Percentiles rank a stretch among this genome's conserved stretches.
Evolutionary conservation across 1,140 invertebrate species (phyloP).

Genomic region (Hylaeus volcanicus): DNA sequence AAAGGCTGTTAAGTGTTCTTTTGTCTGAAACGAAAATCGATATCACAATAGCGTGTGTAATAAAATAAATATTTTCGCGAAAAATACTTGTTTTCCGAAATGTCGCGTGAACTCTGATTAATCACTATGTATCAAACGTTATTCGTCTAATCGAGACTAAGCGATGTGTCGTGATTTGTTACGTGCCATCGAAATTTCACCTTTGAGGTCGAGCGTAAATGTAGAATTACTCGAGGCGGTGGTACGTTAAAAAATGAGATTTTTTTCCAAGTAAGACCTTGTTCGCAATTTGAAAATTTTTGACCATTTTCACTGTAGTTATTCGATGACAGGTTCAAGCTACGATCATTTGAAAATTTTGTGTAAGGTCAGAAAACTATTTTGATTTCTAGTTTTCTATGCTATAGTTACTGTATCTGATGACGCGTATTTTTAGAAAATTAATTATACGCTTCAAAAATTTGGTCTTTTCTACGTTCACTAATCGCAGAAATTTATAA

Average conservation of each 20-base stretch:
- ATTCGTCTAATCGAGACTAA: background rate
- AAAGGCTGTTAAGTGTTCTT: slow-evolving; percentile 15
- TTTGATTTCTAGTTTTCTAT: background rate
- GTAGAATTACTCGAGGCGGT: background rate
- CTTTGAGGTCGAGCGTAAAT: background rate
- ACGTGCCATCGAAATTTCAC: background rate
- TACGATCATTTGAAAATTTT: background rate
- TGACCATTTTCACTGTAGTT: no score
- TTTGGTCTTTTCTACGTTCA: no score
- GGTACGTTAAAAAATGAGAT: background rate
- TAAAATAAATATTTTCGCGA: slow-evolving; percentile 25
- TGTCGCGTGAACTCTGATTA: background rate
- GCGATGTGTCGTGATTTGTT: background rate
- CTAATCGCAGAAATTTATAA: no score
- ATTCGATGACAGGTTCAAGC: background rate
- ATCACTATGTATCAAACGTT: background rate
- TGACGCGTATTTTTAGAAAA: no score
- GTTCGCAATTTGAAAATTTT: background rate
- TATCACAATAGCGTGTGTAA: slow-evolving; percentile 31
- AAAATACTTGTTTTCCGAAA: slow-evolving; percentile 3
- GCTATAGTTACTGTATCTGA: background rate
- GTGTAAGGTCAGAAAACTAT: no score
- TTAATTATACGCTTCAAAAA: no score
- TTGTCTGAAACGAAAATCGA: slow-evolving; percentile 13
- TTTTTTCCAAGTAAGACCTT: no score